Evolutionary conservation across 2,113 vertebrate genomes (phyloP).

Genomic region (Willisornis vidua): DNA sequence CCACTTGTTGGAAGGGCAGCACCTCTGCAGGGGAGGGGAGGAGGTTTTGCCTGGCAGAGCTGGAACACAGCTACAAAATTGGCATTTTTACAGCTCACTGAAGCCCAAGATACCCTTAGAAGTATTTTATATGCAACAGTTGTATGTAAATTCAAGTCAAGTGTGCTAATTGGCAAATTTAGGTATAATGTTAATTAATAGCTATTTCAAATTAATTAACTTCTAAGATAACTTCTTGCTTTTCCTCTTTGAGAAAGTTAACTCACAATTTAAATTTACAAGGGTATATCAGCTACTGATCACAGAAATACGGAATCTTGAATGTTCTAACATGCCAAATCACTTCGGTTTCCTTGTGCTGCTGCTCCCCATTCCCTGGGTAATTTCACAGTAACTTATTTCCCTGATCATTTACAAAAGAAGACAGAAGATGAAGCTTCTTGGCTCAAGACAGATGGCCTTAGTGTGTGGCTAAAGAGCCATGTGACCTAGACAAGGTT

Average conservation of each 20-base stretch:
- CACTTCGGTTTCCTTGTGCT: neutral
- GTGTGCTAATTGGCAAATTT: slow-evolving; percentile 31
- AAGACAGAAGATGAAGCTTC: neutral
- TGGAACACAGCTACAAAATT: neutral
- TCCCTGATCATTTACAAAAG: neutral
- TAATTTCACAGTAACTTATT: neutral
- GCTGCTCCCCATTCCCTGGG: neutral
- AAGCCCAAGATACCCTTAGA: neutral
- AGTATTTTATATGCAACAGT: neutral
- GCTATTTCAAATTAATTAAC: slow-evolving; percentile 46
- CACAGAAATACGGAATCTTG: neutral
- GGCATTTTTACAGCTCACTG: neutral
- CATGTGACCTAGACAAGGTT: neutral
- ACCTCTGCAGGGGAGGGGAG: neutral
- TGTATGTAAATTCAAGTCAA: slow-evolving; percentile 37
- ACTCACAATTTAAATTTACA: slow-evolving; percentile 15
- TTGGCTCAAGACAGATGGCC: neutral
- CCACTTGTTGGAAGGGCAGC: neutral
- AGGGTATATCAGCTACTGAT: neutral
- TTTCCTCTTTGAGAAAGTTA: slow-evolving; percentile 24
- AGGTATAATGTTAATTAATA: slow-evolving; percentile 50
- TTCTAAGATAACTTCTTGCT: slow-evolving; percentile 3
- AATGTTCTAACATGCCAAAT: neutral
- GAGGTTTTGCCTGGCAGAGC: neutral
- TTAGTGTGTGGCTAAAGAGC: neutral